A percentile compares a stretch with the other conserved stretches of the same genome.
Evolutionary conservation across 2,888 invertebrate genomes (phyloP).

Genomic region (Xanthostigma xanthostigma): DNA sequence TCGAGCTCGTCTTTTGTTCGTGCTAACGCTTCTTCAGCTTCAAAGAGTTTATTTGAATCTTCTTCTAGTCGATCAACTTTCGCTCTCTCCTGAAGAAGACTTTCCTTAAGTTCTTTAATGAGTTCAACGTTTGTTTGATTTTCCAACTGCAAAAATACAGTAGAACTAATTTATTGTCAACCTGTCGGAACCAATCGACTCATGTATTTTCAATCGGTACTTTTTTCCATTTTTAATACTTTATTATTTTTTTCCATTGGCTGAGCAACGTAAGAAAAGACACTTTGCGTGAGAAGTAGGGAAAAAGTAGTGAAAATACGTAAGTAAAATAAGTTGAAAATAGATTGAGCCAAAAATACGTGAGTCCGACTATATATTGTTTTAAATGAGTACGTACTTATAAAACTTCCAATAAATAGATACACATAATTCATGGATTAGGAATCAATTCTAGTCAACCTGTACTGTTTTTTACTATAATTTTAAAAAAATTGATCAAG

Average conservation of each 20-base stretch:
- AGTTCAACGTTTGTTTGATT: constrained; percentile 30
- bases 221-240: neutral
- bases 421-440: too few species aligned
- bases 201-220: neutral
- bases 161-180: neutral
- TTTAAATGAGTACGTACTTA: too few species aligned
- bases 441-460: too few species aligned
- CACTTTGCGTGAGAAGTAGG: neutral
- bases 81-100: constrained; percentile 29
- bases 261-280: neutral
- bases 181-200: neutral
- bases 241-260: neutral
- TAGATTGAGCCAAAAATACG: too few species aligned
- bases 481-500: too few species aligned
- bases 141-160: constrained; percentile 25
- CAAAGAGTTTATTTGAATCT: constrained; percentile 42
- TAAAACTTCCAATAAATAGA: too few species aligned
- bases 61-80: constrained; percentile 31
- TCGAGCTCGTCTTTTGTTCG: constrained; percentile 44
- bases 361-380: too few species aligned
- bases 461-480: too few species aligned
- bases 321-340: too few species aligned
- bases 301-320: neutral
- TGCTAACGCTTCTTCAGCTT: constrained; percentile 47
- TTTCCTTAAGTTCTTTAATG: constrained; percentile 33